These are phyloP conservation scores for human (Homo sapiens) DNA, from an alignment of 2,113 vertebrate species.

Conservation along the genomic window DNA sequence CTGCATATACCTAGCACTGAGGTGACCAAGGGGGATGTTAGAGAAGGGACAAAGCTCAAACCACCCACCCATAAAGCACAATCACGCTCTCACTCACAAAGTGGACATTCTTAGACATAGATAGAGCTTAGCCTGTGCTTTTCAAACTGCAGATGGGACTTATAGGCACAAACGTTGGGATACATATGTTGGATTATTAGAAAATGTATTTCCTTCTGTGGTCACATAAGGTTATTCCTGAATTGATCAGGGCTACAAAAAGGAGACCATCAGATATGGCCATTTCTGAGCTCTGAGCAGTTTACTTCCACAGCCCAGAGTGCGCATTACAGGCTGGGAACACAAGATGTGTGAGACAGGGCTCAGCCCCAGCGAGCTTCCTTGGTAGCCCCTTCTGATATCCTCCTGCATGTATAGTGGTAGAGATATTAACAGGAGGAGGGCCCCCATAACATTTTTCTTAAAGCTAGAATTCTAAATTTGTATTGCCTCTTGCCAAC, in stretches of 20 bases:
- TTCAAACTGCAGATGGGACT: not conserved
- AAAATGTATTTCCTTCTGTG: not conserved
- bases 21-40: not conserved
- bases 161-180: not conserved
- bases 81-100: not conserved
- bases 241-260: not conserved
- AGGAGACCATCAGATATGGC: not conserved
- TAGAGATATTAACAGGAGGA: no score
- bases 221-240: not conserved
- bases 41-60: not conserved
- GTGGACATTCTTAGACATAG: not conserved
- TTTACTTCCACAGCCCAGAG: not conserved
- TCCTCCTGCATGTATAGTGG: rapidly evolving
- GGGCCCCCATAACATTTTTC: not conserved
- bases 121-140: not conserved
- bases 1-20: not conserved
- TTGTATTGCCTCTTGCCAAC: not conserved
- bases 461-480: not conserved
- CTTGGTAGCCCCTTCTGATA: not conserved
- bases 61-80: no score
- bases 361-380: not conserved
- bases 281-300: not conserved
- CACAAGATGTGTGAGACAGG: not conserved
- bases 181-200: not conserved
- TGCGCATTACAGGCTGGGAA: not conserved